Evolutionary conservation across 2,888 invertebrate genomes (phyloP).

Genomic region (Xylocampa areola): DNA sequence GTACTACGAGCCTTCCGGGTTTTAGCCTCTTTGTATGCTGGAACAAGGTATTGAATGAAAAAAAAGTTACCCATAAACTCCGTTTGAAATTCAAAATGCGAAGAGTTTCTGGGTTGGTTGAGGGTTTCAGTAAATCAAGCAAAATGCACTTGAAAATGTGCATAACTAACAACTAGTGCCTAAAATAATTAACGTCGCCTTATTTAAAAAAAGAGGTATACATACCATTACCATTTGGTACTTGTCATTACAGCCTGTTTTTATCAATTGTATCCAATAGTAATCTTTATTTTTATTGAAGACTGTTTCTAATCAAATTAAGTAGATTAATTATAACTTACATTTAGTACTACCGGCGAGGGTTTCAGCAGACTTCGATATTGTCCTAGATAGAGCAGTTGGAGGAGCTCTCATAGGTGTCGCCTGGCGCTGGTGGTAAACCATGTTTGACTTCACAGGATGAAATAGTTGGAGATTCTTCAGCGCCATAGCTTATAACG

Average conservation of each 20-base stretch:
- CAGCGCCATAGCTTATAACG: constrained; percentile 75
- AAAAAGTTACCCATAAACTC: not conserved
- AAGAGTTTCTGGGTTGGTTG: too few species aligned
- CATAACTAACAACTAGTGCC: too few species aligned
- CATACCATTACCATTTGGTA: too few species aligned
- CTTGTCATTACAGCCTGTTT: too few species aligned
- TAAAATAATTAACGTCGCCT: too few species aligned
- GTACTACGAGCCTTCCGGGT: constrained; percentile 81
- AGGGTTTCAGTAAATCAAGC: too few species aligned
- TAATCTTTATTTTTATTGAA: too few species aligned
- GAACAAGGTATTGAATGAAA: not conserved
- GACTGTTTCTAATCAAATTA: too few species aligned
- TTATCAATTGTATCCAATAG: too few species aligned
- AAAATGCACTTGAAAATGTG: too few species aligned
- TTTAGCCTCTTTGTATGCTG: constrained; percentile 76
- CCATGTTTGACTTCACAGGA: constrained; percentile 77
- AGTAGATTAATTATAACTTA: too few species aligned
- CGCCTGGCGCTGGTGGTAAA: constrained; percentile 75
- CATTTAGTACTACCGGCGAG: constrained; percentile 75
- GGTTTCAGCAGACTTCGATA: constrained; percentile 85
- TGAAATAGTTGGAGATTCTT: constrained; percentile 82
- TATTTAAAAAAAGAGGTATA: too few species aligned
- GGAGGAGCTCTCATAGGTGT: constrained; percentile 84
- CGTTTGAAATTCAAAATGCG: not conserved
- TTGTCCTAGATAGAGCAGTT: constrained; percentile 75